Evolutionary conservation across 2,113 vertebrate species (phyloP), one percentile per base, ranked within the genome.

Genomic region (Rissa tridactyla): DNA sequence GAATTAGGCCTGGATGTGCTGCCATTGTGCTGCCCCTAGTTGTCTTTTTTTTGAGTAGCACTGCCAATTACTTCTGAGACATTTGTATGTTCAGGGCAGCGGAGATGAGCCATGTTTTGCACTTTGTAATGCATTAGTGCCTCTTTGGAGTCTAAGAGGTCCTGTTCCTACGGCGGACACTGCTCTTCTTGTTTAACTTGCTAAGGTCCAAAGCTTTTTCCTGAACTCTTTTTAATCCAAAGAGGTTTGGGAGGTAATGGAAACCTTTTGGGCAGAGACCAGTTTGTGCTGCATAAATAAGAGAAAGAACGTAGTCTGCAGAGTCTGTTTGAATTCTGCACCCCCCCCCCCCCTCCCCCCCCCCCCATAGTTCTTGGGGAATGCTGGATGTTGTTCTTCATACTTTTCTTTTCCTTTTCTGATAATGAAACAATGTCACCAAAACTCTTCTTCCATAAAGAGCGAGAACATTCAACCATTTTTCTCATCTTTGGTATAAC

Each of bases 161-260:
- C 60, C 55, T 65, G 40, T 44, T 60, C 30, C 65, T 60, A 5
- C 0, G 2, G 52, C 1, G 1, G 10, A 32, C 1, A 0, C 66
- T 55, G 44, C 36, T 40, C 47, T 36, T 65, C 68, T 51, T 54
- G 18, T 54, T 84, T 42, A 47, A 32, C 25, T 72, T 79, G 32
- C 18, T 38, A 27, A 8, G 9, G 40, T 69, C 44, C 19, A 54
- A 84, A 85, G 32, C 16, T 21, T 78, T 94, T 86, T 80, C 55
- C 47, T 65, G 34, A 69, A 47, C 65, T 66, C 29, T 61, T 81
- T 91, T 77, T 68, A 76, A 79, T 38, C n/a, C 23, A 46, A 17
- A 47, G 27, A 58, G 19, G 10, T 58, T 76, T 66, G 26, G 15
- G 30, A 82, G 9, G 34, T 65, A 70, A 51, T 55, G 8, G 46